Evolutionary conservation across 1,140 invertebrate genomes (phyloP), one percentile per base, ranked within the genome.

Genomic region (Mactra quadrangularis): DNA sequence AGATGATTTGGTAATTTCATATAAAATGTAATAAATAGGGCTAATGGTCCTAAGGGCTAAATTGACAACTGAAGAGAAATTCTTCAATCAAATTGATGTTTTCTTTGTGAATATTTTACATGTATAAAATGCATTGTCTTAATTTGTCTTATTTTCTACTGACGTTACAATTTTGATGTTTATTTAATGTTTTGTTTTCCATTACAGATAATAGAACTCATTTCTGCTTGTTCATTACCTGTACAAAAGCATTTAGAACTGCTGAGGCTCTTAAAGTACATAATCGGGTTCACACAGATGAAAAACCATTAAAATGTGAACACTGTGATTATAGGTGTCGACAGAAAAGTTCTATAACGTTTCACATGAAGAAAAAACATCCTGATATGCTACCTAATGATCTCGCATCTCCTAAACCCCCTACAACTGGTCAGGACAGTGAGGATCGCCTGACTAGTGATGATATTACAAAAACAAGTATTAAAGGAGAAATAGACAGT

Each of bases 211-310:
- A 82, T 33, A 38, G 79, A 72, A 82, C 70, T n/a, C 71, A 82
- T 82, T 82, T 75, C 38, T 82, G 79, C 59, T 66, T 22, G 27
- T 82, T 22, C 25, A 55, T 74, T 4, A 74, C 70, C 27, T 82
- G 79, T 29, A 53, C 59, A n/a, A 82, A 75, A 57, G 71, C 79
- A 52, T 82, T 82, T 50, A 74, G 57, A 35, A 74, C 70, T 31
- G 79, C 79, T n/a, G 79, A 82, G 15, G 57, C 70, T 15, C 47
- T 82, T n/a, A 82, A 82, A 71, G 59, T 82, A 22, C 79, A 82
- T 31, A 17, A n/a, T 15, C 59, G 72, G 4, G 35, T 74, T 38
- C 79, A 82, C 60, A 74, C 70, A 13, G 60, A 82, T 31, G 79
- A 74, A 31, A 82, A 82, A 62, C 79, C 79, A 47, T 11, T 82